Conservation (phyloP, 2,113 vertebrate genomes). For the Cyanistes caeruleus region DNA sequence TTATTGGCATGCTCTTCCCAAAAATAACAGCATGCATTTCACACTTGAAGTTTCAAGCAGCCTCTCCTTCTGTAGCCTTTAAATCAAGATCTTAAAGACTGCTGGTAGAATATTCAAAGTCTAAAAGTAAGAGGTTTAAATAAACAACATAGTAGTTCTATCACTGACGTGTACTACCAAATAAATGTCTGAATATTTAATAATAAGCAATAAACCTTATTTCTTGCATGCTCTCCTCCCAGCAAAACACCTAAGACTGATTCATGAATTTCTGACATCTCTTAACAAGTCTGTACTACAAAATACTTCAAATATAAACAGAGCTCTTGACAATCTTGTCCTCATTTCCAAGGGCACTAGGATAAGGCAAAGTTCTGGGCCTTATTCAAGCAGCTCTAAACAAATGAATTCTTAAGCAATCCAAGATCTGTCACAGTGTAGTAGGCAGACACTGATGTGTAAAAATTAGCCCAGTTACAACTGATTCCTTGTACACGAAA, state of each 20-base stretch:
- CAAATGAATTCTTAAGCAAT: neutral
- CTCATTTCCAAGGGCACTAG: neutral
- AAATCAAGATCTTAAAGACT: neutral
- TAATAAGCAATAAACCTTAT: neutral
- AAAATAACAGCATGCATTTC: neutral
- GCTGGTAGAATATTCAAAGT: neutral
- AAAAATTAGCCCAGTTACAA: neutral
- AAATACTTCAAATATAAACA: neutral
- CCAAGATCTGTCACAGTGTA: rapidly evolving
- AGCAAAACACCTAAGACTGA: neutral
- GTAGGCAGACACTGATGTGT: neutral
- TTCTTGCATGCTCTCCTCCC: neutral
- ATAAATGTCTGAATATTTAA: neutral
- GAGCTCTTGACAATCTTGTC: neutral
- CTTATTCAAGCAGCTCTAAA: neutral
- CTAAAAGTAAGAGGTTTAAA: neutral
- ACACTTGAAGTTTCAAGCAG: constrained; percentile 4
- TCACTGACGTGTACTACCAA: neutral
- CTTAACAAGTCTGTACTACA: neutral
- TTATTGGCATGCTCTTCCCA: neutral
- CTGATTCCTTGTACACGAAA: neutral
- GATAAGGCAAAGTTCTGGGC: neutral
- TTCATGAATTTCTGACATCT: neutral
- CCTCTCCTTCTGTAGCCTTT: neutral
- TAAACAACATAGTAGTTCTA: neutral